Evolutionary conservation across 2,113 vertebrate species (phyloP).

Genomic region (Numenius arquata): DNA sequence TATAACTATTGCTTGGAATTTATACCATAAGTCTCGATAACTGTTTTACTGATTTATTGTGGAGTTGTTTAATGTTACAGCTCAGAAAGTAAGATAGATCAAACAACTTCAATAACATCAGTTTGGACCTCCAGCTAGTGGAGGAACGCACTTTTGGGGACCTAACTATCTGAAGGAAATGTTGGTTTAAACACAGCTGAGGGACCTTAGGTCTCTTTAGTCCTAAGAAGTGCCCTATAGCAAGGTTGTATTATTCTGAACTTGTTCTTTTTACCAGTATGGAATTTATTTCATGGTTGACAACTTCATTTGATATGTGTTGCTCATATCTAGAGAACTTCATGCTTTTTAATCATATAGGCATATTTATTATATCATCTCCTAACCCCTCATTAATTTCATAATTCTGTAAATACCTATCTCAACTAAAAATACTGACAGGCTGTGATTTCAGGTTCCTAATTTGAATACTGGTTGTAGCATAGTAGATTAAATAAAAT

Average conservation of each 20-base stretch:
- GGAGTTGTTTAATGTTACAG: background rate
- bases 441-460: background rate
- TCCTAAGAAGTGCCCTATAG: background rate
- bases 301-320: background rate
- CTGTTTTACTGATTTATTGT: background rate
- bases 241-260: background rate
- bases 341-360: background rate
- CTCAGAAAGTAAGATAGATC: background rate
- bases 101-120: background rate
- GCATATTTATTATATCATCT: background rate
- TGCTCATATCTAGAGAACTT: background rate
- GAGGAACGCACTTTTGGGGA: background rate
- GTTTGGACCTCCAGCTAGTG: background rate
- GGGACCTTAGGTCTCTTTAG: background rate
- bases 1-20: background rate
- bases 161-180: background rate
- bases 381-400: background rate
- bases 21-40: background rate
- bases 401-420: background rate
- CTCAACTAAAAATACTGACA: background rate
- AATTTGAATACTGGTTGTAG: background rate
- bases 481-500: background rate
- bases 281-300: background rate
- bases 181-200: background rate
- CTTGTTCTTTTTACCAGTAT: background rate